Conservation (phyloP, 2,888 invertebrate genomes). For the Dolomedes plantarius region DNA sequence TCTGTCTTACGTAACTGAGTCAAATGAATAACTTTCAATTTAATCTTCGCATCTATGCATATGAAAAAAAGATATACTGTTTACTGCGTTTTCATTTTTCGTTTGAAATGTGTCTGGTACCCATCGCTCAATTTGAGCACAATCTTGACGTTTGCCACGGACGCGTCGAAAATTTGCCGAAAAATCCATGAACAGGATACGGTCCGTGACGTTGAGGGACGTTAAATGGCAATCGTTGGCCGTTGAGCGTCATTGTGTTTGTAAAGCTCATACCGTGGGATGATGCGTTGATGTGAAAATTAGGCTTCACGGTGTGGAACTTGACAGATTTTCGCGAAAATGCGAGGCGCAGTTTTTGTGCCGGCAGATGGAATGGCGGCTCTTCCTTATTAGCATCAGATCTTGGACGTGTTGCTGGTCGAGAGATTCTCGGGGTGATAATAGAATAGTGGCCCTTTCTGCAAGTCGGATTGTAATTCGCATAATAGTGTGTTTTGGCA, state of each 20-base stretch:
- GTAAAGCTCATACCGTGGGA: constrained; percentile 18
- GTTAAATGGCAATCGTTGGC: constrained; percentile 46
- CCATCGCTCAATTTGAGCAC: background rate
- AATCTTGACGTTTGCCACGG: background rate
- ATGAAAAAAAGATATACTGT: too few relatives aligned
- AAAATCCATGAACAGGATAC: constrained; percentile 52
- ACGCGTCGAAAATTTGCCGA: background rate
- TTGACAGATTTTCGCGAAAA: constrained; percentile 26
- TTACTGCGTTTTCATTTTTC: too few relatives aligned
- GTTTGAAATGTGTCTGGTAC: background rate
- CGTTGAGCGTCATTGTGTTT: constrained; percentile 55
- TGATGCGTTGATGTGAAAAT: constrained; percentile 57
- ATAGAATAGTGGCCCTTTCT: background rate
- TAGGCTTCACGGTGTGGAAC: constrained; percentile 20
- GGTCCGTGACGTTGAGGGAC: constrained; percentile 26
- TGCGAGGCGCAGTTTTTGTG: background rate
- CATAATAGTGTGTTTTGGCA: background rate
- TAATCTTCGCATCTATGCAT: too few relatives aligned
- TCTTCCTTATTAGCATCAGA: constrained; percentile 36
- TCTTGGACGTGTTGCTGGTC: background rate
- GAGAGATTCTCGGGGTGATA: background rate
- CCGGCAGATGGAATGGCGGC: constrained; percentile 2
- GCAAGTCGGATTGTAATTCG: background rate
- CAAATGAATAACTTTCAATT: too few relatives aligned
- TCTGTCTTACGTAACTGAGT: too few relatives aligned